These are phyloP conservation scores for Diorhabda elongata DNA, from an alignment of 1,140 invertebrate species.

Conservation along the genomic window DNA sequence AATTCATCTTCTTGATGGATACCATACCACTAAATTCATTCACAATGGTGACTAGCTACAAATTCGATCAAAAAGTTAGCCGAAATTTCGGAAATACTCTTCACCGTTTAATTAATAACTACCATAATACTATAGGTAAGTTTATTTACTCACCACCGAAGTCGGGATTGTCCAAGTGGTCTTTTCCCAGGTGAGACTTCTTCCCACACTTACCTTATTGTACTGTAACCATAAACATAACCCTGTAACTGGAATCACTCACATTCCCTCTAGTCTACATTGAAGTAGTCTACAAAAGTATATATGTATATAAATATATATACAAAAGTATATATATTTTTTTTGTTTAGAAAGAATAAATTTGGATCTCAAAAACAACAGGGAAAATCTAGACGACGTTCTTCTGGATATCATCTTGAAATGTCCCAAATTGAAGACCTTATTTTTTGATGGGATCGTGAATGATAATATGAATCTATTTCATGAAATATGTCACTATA, in stretches of 20 bases:
- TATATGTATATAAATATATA: no score
- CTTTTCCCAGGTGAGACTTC: no score
- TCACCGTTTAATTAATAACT: background rate
- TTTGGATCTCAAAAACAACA: conserved; percentile 18
- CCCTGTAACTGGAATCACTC: no score
- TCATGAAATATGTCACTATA: conserved; percentile 10
- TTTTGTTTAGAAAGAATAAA: conserved; percentile 5
- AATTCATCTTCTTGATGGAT: conserved; percentile 18
- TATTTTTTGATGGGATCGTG: conserved; percentile 15
- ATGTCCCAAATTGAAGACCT: conserved; percentile 15
- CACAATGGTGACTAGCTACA: conserved; percentile 3
- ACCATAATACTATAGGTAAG: conserved; percentile 12
- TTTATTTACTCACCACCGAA: background rate
- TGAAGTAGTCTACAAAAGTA: no score
- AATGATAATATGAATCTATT: conserved; percentile 12
- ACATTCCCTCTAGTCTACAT: no score
- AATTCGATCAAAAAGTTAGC: conserved; percentile 10
- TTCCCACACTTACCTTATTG: no score
- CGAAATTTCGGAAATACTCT: conserved; percentile 14
- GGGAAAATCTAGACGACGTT: conserved; percentile 12
- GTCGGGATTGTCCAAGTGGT: no score
- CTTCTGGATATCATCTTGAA: conserved; percentile 8
- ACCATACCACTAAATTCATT: conserved; percentile 14
- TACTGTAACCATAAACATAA: no score
- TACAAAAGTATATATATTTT: no score